Evolutionary conservation across 2,888 invertebrate genomes (phyloP).

Genomic region (Cantharis rustica): DNA sequence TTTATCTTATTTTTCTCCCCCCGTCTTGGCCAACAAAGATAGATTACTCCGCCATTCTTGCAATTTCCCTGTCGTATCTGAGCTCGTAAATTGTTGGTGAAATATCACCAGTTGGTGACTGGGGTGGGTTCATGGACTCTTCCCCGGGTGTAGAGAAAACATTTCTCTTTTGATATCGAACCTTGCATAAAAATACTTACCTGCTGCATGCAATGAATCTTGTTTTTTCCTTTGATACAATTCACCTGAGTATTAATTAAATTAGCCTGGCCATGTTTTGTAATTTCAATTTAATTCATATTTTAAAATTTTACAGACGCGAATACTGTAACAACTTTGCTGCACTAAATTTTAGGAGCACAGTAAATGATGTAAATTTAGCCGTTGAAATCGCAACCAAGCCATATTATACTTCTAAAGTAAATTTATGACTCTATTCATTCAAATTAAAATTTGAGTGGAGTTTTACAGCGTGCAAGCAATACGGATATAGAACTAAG

Average conservation of each 20-base stretch:
- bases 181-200: conserved; percentile 13
- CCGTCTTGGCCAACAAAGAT: conserved; percentile 72
- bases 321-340: conserved; percentile 28
- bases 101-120: conserved; percentile 68
- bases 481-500: conserved; percentile 38
- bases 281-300: conserved; percentile 23
- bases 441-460: conserved; percentile 56
- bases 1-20: conserved; percentile 59
- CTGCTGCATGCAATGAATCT: conserved; percentile 5
- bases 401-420: conserved; percentile 53
- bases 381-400: conserved; percentile 52
- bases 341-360: conserved; percentile 54
- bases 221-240: background rate
- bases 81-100: conserved; percentile 85
- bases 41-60: conserved; percentile 91
- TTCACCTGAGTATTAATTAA: conserved; percentile 9
- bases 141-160: conserved; percentile 28
- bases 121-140: conserved; percentile 39
- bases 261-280: conserved; percentile 12
- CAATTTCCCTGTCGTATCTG: conserved; percentile 93
- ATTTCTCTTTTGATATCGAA: conserved; percentile 22
- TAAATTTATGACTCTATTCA: conserved; percentile 51
- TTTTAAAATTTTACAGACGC: conserved; percentile 17
- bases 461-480: conserved; percentile 42
- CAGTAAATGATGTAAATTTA: conserved; percentile 56